A percentile compares a stretch with the other conserved stretches of the same genome.
phyloP scores from a whole-genome alignment of 2,888 invertebrate genomes.

The Lasius fuliginosus region DNA sequence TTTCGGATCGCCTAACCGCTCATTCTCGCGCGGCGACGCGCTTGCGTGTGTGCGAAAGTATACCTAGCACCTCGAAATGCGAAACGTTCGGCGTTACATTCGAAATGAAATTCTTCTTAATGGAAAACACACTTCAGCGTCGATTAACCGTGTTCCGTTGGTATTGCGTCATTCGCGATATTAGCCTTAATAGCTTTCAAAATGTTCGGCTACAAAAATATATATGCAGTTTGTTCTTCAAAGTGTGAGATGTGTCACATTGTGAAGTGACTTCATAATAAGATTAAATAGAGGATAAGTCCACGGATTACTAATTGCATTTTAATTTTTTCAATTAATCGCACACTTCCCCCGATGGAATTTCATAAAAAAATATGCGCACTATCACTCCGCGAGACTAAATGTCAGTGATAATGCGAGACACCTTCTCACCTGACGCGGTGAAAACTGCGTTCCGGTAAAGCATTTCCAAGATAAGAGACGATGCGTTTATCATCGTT shows the following conservation, averaged over 20 bases:
- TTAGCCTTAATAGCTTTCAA: background rate
- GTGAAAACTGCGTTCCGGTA: background rate
- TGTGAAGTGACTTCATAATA: background rate
- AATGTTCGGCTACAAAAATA: background rate
- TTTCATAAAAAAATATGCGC: background rate
- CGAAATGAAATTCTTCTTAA: background rate
- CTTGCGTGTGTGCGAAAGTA: background rate
- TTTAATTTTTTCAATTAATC: background rate
- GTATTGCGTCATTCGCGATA: background rate
- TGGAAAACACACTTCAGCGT: background rate
- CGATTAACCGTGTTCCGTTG: background rate
- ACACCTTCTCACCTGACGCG: conserved; percentile 23
- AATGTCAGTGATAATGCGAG: conserved; percentile 30
- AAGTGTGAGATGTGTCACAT: background rate
- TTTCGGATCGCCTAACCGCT: conserved; percentile 23
- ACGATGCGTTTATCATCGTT: conserved; percentile 18
- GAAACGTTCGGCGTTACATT: background rate
- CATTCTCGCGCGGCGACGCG: conserved; percentile 13
- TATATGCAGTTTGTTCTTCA: background rate
- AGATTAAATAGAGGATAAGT: background rate
- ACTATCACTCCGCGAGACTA: conserved; percentile 18
- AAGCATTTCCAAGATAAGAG: conserved; percentile 23
- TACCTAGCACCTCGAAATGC: background rate
- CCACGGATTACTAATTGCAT: background rate
- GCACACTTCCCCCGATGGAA: background rate